phyloP scores from a whole-genome alignment of 2,888 invertebrate species.

The Argyresthia albistria region DNA sequence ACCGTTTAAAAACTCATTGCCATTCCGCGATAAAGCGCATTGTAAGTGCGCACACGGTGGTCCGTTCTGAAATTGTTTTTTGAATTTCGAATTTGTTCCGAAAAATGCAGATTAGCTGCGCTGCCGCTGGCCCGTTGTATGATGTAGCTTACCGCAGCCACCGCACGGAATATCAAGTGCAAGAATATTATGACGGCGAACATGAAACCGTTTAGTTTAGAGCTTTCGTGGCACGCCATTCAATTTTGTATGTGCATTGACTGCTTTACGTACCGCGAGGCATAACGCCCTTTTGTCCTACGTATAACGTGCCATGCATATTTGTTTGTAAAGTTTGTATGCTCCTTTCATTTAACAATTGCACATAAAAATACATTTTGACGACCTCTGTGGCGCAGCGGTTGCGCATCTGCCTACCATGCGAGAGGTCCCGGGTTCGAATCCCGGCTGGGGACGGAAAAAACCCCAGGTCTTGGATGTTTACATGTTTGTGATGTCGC shows the following conservation, averaged over 20 bases:
- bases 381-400: too few relatives aligned
- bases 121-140: background rate
- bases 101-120: background rate
- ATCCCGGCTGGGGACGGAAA: too few relatives aligned
- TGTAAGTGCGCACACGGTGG: background rate
- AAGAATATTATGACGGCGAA: conserved; percentile 1
- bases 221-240: background rate
- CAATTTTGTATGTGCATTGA: background rate
- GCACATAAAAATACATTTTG: too few relatives aligned
- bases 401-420: too few relatives aligned
- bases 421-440: too few relatives aligned
- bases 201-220: conserved; percentile 2
- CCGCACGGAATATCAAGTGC: background rate
- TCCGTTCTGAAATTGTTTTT: background rate
- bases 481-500: too few relatives aligned
- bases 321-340: too few relatives aligned
- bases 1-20: background rate
- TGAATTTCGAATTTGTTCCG: background rate
- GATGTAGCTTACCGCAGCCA: background rate
- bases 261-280: background rate
- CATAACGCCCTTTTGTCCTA: background rate
- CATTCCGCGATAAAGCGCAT: background rate
- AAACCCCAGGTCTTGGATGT: too few relatives aligned
- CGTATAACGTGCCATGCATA: too few relatives aligned
- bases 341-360: too few relatives aligned